Percentiles rank a stretch among this genome's conserved stretches.
These are phyloP conservation scores for Incurvaria masculella DNA, from an alignment of 2,888 invertebrate genomes.

Conservation along the genomic window DNA sequence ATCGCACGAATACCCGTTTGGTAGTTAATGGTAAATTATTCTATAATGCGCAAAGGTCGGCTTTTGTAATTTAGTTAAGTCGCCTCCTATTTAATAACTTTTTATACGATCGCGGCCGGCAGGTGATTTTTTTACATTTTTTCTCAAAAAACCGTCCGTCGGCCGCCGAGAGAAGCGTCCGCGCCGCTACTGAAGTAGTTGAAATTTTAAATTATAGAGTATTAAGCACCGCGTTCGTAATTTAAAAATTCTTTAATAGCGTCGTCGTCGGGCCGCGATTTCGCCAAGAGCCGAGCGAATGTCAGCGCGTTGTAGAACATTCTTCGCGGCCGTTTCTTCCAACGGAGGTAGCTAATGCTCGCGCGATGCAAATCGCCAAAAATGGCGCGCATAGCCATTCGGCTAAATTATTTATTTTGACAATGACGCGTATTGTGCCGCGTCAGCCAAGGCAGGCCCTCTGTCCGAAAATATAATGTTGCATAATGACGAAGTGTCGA, in stretches of 20 bases:
- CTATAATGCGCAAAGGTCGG: conserved; percentile 49
- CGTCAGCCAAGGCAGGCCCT: no score
- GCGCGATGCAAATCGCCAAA: no score
- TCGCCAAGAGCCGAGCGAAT: no score
- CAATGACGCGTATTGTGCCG: no score
- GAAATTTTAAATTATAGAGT: conserved; percentile 49
- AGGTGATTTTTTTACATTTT: conserved; percentile 37
- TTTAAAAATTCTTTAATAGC: conserved; percentile 41
- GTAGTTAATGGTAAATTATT: conserved; percentile 44
- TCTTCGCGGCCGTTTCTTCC: no score
- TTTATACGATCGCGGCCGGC: conserved; percentile 34
- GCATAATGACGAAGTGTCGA: no score
- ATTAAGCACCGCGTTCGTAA: conserved; percentile 39
- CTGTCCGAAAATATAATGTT: no score
- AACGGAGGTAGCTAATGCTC: no score
- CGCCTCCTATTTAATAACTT: conserved; percentile 55
- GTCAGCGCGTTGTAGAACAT: no score
- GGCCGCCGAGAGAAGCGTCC: conserved; percentile 13
- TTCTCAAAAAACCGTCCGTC: conserved; percentile 25
- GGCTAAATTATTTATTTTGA: no score
- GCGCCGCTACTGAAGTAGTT: conserved; percentile 52
- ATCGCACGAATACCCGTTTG: conserved; percentile 25
- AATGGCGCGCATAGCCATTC: no score
- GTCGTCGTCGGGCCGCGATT: conserved; percentile 39
- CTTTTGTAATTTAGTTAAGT: conserved; percentile 54